Conservation (phyloP, 2,797 vertebrate genomes). For the Tenualosa thibaudeaui region DNA sequence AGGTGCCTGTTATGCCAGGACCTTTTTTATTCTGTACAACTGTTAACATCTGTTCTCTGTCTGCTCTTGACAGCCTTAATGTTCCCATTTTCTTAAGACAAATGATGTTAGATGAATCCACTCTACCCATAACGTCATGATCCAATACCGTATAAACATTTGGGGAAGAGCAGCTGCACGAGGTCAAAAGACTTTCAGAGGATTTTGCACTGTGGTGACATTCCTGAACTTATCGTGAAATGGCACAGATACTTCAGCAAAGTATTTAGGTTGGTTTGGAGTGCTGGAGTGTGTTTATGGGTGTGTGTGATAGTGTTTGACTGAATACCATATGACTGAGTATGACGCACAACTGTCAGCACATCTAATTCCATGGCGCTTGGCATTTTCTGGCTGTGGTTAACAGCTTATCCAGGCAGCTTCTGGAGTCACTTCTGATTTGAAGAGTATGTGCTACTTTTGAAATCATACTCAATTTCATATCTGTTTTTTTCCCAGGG, state of each 20-base stretch:
- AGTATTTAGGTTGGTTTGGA: background rate
- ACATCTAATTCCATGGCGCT: background rate
- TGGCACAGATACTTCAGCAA: background rate
- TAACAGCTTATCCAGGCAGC: too few relatives aligned
- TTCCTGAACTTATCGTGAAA: background rate
- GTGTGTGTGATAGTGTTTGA: background rate
- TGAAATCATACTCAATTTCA: too few relatives aligned
- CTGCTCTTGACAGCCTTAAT: background rate
- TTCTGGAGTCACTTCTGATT: too few relatives aligned
- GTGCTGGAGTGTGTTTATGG: background rate
- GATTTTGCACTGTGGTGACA: background rate
- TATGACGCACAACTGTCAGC: background rate
- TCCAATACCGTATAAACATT: background rate
- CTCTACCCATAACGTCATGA: slow-evolving; percentile 10
- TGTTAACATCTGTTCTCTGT: slow-evolving; percentile 9
- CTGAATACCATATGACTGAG: background rate
- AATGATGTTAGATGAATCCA: background rate
- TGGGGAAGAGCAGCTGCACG: background rate
- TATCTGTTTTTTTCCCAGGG: too few relatives aligned
- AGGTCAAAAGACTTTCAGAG: background rate
- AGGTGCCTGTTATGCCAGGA: background rate
- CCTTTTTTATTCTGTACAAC: background rate
- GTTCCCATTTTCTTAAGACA: slow-evolving; percentile 5
- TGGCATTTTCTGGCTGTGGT: background rate
- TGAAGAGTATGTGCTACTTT: too few relatives aligned